phyloP scores from a whole-genome alignment of 2,888 invertebrate genomes.

The Chloromyia formosa region DNA sequence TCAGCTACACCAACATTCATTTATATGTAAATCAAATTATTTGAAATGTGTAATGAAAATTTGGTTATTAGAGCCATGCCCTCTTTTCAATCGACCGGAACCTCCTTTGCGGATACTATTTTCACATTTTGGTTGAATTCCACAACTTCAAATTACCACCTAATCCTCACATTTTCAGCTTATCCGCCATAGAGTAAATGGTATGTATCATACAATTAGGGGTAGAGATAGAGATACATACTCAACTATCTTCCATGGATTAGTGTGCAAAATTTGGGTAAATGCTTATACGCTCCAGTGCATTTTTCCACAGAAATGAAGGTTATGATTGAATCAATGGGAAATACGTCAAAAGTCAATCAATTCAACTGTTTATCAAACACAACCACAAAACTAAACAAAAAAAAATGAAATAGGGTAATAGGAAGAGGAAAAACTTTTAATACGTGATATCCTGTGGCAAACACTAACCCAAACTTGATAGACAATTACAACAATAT shows the following conservation, averaged over 20 bases:
- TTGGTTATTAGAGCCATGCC: too few species aligned
- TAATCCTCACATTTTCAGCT: not conserved
- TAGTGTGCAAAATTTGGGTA: too few species aligned
- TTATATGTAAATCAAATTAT: too few species aligned
- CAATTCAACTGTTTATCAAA: constrained; percentile 30
- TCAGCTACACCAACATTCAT: too few species aligned
- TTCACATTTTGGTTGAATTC: too few species aligned
- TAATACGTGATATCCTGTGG: constrained; percentile 34
- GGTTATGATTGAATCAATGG: not conserved
- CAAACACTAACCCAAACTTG: constrained; percentile 23
- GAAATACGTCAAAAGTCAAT: constrained; percentile 18
- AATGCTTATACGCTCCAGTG: not conserved
- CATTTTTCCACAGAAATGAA: not conserved
- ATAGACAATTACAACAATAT: constrained; percentile 33
- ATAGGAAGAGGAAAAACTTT: constrained; percentile 14
- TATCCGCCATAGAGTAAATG: not conserved
- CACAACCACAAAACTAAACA: constrained; percentile 3
- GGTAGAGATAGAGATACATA: too few species aligned
- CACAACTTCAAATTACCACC: too few species aligned
- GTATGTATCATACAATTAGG: not conserved
- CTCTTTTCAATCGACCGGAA: too few species aligned
- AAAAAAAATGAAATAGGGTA: not conserved
- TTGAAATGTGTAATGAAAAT: too few species aligned
- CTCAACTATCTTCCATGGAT: too few species aligned
- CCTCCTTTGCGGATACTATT: too few species aligned